Base-by-base conservation (phyloP, 2,888 invertebrate genomes). In the Epirrhoe alternata region DNA sequence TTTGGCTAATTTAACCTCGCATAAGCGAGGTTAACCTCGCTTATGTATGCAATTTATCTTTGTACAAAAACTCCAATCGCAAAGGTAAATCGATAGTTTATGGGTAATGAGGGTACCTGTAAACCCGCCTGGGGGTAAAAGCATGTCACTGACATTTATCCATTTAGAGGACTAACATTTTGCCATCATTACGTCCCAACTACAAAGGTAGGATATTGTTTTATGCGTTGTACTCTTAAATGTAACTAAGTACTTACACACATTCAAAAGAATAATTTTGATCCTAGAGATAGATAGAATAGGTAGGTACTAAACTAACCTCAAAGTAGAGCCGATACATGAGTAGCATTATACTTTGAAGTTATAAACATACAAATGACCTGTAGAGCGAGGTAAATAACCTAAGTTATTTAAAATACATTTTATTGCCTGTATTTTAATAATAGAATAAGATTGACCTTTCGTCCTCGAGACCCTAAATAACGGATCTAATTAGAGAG, bases 81-180 rank as follows among this genome's bases (percentile, higher is more conserved):
- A 42, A 35, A 47, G 52, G 47, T 24, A 53, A 58, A 64, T 57
- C 52, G 47, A 53, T 58, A 47, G 12, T 58, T 47, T 47, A 38
- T 35, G 24, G 49, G 24, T 12, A 53, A 65, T 61, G 55, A 49
- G 57, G 56, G 54, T 51, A 38, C 12, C 14, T 24, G 61, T 16
- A 42, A 47, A 49, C 38, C 52, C 38, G 63, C 61, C 64, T 38
- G 52, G 52, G 66, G 79, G 76, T 70, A 72, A 76, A 76, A 72
- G 75, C 71, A 79, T 85, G 87, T 73, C 76, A 71, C 75, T 86
- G 88, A 86, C 87, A 88, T 89, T 89, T 87, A 88, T 87, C 80
- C 83, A 75, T 81, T 84, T 85, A 86, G 84, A 86, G 85, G 85
- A 85, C 75, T 79, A 73, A 78, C 77, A 84, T 84, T 64, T 82